Conservation (phyloP, 2,113 vertebrate genomes). For the Cervus canadensis region DNA sequence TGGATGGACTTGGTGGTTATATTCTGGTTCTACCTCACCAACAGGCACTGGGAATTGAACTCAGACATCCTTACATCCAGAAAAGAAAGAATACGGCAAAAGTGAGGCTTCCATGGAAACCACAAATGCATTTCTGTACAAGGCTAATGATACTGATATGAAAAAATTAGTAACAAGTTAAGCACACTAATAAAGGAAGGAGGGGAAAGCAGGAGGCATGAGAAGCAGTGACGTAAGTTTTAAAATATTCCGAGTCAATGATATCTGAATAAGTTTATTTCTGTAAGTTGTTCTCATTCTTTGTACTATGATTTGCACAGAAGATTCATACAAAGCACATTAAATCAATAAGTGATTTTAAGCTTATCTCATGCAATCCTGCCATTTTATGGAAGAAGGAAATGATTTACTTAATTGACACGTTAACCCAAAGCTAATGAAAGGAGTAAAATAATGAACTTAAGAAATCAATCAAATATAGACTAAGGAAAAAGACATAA, state of each 20-base stretch:
- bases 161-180: background rate
- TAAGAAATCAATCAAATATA: background rate
- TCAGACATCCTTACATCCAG: background rate
- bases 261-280: background rate
- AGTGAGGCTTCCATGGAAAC: background rate
- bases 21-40: conserved; percentile 39
- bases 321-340: background rate
- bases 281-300: background rate
- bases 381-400: background rate
- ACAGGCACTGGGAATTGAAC: background rate
- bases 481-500: background rate
- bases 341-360: background rate
- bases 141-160: background rate
- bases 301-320: background rate
- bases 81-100: background rate
- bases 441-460: background rate
- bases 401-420: background rate
- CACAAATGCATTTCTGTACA: background rate
- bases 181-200: fast-evolving
- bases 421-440: background rate
- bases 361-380: background rate
- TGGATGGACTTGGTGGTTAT: conserved; percentile 26
- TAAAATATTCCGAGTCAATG: background rate
- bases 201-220: background rate
- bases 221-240: background rate